A percentile compares a stretch with the other conserved stretches of the same genome.
These are phyloP conservation scores for Poecilobothrus nobilitatus DNA, from an alignment of 2,888 invertebrate species.

Conservation along the genomic window DNA sequence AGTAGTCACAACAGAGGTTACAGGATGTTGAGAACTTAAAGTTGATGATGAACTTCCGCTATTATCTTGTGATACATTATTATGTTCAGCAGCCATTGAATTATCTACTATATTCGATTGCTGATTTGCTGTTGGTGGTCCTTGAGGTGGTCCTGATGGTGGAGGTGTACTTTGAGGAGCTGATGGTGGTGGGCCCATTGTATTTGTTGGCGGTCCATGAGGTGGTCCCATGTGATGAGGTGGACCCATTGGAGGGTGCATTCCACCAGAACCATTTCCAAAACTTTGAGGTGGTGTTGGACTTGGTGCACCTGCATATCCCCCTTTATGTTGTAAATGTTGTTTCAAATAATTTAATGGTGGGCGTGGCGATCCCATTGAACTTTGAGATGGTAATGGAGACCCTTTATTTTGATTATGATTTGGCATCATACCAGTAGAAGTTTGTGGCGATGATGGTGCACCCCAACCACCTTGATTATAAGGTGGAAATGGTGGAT, in stretches of 20 bases:
- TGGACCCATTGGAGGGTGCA: conserved; percentile 52
- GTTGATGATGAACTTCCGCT: conserved; percentile 45
- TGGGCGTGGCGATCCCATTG: conserved; percentile 45
- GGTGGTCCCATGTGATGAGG: conserved; percentile 48
- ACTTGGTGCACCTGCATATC: conserved; percentile 48
- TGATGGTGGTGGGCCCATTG: conserved; percentile 54
- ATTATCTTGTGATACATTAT: conserved; percentile 53
- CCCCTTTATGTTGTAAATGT: conserved; percentile 63
- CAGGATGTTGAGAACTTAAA: conserved; percentile 53
- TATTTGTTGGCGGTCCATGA: conserved; percentile 53
- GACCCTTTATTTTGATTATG: conserved; percentile 42
- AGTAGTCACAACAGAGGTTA: conserved; percentile 80
- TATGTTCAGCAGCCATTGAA: conserved; percentile 40
- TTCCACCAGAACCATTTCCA: conserved; percentile 45
- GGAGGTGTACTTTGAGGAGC: conserved; percentile 44
- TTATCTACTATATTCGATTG: conserved; percentile 21
- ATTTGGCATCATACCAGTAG: conserved; percentile 39
- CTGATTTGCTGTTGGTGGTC: conserved; percentile 18
- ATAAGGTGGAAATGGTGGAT: conserved; percentile 43
- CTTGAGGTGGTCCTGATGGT: conserved; percentile 31
- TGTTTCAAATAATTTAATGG: conserved; percentile 61
- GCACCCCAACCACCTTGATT: conserved; percentile 37
- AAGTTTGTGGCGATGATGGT: conserved; percentile 38
- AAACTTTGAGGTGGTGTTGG: conserved; percentile 53
- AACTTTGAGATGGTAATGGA: conserved; percentile 45